Evolutionary conservation across 2,113 vertebrate genomes (phyloP).

Genomic region (Synodontis membranacea): DNA sequence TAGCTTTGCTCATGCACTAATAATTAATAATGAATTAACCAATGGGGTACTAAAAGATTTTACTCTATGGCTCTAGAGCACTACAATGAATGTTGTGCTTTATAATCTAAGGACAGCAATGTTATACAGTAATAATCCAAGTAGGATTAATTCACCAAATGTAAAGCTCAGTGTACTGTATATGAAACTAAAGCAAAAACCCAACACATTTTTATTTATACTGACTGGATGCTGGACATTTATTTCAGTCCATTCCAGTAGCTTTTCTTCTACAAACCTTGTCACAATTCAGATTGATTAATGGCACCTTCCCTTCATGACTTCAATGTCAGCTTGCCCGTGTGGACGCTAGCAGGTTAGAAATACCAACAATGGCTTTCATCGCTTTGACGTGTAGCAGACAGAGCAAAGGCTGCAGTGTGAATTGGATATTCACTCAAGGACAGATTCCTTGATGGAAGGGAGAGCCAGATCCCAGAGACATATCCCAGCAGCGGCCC

Average conservation of each 20-base stretch:
- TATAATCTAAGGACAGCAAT: background rate
- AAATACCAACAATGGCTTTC: constrained; percentile 12
- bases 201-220: background rate
- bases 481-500: background rate
- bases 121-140: background rate
- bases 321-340: background rate
- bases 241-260: background rate
- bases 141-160: background rate
- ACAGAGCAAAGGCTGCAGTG: constrained; percentile 1
- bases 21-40: constrained; percentile 38
- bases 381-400: background rate
- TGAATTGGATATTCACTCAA: constrained; percentile 6
- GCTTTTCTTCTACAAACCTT: background rate
- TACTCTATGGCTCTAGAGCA: constrained; percentile 12
- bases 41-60: constrained; percentile 15
- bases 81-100: constrained; percentile 9
- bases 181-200: background rate
- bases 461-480: background rate
- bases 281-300: constrained; percentile 17
- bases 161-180: background rate
- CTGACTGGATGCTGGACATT: background rate
- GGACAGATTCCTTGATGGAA: constrained; percentile 1
- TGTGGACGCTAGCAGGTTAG: constrained; percentile 15
- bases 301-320: background rate
- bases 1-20: constrained; percentile 26